Base-by-base conservation (phyloP, 2,113 vertebrate species). In the Cyanoramphus novaezelandiae region DNA sequence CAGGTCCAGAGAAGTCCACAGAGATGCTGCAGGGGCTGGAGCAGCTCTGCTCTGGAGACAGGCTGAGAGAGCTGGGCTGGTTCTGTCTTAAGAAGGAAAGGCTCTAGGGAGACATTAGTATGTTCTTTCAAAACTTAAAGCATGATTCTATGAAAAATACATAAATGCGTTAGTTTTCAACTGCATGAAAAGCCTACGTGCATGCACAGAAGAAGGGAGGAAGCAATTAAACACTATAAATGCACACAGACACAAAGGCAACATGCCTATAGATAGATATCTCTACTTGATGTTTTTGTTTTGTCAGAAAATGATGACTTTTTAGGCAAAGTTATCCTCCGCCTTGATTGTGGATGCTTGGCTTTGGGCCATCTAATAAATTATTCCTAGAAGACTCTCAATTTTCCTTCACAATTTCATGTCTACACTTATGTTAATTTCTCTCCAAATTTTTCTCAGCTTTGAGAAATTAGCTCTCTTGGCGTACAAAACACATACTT, bases 381-480 rank as follows among this genome's bases (percentile, higher is more conserved):
- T 95, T 92, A 94, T 95, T 96, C 76, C 76, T 64, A 62, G 85
- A 94, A 19, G 35, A 47, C 47, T 93, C 70, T 92, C 76, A 37
- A 78, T 94, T 96, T 95, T 96, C 52, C 55, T 92, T 94, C 93
- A 95, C 55, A 83, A 84, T 94, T 88, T 96, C 92, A 86, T 92
- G 64, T 92, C 93, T 81, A 78, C 82, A 52, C 72, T 93, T 78
- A n/a, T 33, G 86, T 97, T 80, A 93, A 68, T 94, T 96, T 84
- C 39, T 81, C 82, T 84, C 68, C 63, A 74, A 86, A 44, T 68
- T 90, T 81, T 88, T 93, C 82, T 94, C 93, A 84, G 68, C 76
- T 95, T 96, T 78, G 88, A 94, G 57, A 82, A 92, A 93, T 94
- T 93, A 92, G 60, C 43, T 52, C 69, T 84, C 86, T 92, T 83